Evolutionary conservation across 2,797 vertebrate genomes (phyloP), one percentile per base, ranked within the genome.

Genomic region (Ptychobarbus kaznakovi): DNA sequence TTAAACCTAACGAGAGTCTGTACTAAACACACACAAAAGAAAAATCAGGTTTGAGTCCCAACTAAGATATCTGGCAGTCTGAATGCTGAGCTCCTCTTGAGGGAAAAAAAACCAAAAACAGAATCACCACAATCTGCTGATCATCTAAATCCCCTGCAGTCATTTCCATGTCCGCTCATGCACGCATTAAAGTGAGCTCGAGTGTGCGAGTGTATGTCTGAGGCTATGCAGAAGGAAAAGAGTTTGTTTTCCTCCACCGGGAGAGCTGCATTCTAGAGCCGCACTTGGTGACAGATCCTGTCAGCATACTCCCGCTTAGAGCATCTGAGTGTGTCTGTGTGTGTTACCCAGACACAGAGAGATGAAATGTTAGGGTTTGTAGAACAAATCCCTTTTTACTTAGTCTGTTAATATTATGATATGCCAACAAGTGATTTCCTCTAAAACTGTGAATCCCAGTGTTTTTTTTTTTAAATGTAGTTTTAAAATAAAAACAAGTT

Each of bases 201-300:
- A 35, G 73, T 53, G 77, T 83, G n/a, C 13, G 53, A 40, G 63
- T 22, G 68, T 74, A 28, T 75, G 44, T 49, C 87, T 86, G 84
- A 90, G 78, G 83, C 25, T 80, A 65, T 53, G 79, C 85, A 79
- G 77, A 86, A 56, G 76, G 86, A 75, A 89, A 87, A 79, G 69
- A 9, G 85, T 94, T 93, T 94, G 93, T 94, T 94, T 94, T 92
- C 92, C 93, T 94, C 92, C 88, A 85, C 77, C 87, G 88, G 89
- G 66, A 91, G 89, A 87, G 89, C 92, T 86, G 40, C 92, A 94
- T 92, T 94, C 91, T 93, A 92, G 91, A 91, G 90, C 91, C 69
- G 72, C 70, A 84, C 86, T 63, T 90, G 93, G 90, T 93, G 94
- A 95, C 94, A 93, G 93, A 90, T 89, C 90, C 92, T 91, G 93